Conservation (phyloP, 2,888 invertebrate species). For the Pasiphila rectangulata region DNA sequence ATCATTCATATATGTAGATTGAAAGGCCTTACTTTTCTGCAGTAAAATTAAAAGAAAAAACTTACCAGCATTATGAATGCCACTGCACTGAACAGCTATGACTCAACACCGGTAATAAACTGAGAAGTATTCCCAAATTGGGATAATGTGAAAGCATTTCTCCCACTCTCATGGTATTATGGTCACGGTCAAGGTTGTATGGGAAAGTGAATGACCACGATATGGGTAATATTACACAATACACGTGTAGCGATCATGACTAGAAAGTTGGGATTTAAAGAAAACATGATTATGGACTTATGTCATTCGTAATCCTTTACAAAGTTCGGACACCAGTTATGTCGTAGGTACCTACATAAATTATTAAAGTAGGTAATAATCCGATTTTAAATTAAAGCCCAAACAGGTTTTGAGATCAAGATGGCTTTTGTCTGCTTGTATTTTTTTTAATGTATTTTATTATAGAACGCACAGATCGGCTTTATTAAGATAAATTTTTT, state of each 20-base stretch:
- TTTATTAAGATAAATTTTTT: too few species aligned
- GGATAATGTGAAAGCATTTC: conserved; percentile 47
- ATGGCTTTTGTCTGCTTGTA: too few species aligned
- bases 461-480: too few species aligned
- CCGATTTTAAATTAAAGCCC: neutral
- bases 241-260: conserved; percentile 4
- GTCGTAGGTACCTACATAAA: too few species aligned
- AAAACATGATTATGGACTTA: too few species aligned
- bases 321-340: too few species aligned
- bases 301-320: too few species aligned
- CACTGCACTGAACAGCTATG: conserved; percentile 16
- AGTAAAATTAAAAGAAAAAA: conserved; percentile 14
- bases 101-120: conserved; percentile 17
- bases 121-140: conserved; percentile 7
- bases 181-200: conserved; percentile 36
- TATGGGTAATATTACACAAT: conserved; percentile 25
- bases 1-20: too few species aligned
- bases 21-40: too few species aligned
- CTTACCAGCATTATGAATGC: conserved; percentile 18
- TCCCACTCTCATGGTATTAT: conserved; percentile 36
- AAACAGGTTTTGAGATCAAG: too few species aligned
- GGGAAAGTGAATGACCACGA: conserved; percentile 35
- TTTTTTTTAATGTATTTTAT: too few species aligned
- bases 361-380: too few species aligned
- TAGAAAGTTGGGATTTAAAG: conserved; percentile 20